Base-by-base conservation (phyloP, 2,113 vertebrate species). In the Chinchilla lanigera region DNA sequence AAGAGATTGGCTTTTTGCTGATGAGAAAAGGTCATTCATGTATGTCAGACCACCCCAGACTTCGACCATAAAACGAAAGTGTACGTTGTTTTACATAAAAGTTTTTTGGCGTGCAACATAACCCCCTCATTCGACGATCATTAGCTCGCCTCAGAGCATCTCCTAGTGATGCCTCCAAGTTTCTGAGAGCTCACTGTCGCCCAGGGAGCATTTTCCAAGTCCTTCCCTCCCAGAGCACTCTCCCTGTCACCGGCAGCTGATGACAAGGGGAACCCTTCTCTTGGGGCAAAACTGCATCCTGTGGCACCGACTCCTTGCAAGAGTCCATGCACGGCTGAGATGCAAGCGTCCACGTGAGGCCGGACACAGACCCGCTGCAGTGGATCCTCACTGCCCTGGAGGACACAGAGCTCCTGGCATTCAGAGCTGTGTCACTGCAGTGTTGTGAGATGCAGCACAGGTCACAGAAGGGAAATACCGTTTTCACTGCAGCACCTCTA, bases 401-500 rank as follows among this genome's bases (percentile, higher is more conserved):
- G 47, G 47, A 50, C 9, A 9, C 5, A 9, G 47, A 50, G 47
- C 47, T 50, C 47, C 5, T 50, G 47, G 47, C 47, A 50, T 9
- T 50, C 47, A 50, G 22, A 60, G 61, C 61, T 8, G 2, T 63
- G 61, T 63, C 61, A 30, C 26, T 28, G 24, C 61, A 30, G 61
- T 28, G 61, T 63, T 2, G 11, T 11, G 28, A 28, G 61, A 30
- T 24, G 24, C 13, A 33, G 63, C 63, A 65, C 63, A 30, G 63
- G 63, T 33, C 12, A 10, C 63, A 65, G 63, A 9, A 65, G 63
- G 7, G 5, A 56, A 83, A 24, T 16, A 3, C 1, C 7, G 13
- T 33, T 8, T 3, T 22, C 0, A 5, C 6, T 24, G 19, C 13
- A 41, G 9, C 10, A 4, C 6, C 12, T 19, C n/a, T 7, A 17